Evolutionary conservation across 92 coral and sea anemone genomes (phyloP), one percentile per base, ranked within the genome.

Genomic region (Porites cylindrica): DNA sequence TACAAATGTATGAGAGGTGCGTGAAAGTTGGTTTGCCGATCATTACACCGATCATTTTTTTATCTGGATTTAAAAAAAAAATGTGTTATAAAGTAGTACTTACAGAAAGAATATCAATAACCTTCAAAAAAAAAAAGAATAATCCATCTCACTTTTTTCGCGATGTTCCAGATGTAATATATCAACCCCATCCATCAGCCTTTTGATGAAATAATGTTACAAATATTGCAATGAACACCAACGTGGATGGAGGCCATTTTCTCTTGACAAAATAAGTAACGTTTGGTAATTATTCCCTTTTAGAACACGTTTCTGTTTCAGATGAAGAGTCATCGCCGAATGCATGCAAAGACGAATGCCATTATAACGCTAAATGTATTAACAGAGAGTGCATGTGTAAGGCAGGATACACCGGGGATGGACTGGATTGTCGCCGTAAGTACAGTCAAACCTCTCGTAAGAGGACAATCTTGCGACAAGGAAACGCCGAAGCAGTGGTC

Each of bases 351-450:
- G 93, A 78, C n/a, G 93, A 86, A 14, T 95, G 98, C 13, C 98
- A 95, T 73, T 91, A 95, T 68, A 91, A 93, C 47, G 98, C 98
- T 1, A 91, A 89, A 59, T 95, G 98, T 21, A 77, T 90, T 71
- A 91, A 93, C 83, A 93, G 71, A 70, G 92, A 90, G 32, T 95
- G 98, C 50, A 89, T 95, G 19, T 95, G 98, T 74, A 91, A 93
- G 32, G 83, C 94, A 1, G 98, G 98, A 1, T 95, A 88, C 75
- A 82, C 90, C 19, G 98, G 98, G 7, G 93, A 95, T 65, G 98
- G 98, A 60, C 61, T 78, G 20, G 78, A 65, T 20, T 95, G 98
- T 64, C 87, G 92, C 74, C 94, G 98, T 95, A 88, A 78, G 92
- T 68, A 53, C 6, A 14, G 14, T 13, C 14, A 5, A 17, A 23